Percentiles rank a stretch among this genome's conserved stretches.
Conservation (phyloP, 2,113 vertebrate genomes). For the Hippolais icterina region DNA sequence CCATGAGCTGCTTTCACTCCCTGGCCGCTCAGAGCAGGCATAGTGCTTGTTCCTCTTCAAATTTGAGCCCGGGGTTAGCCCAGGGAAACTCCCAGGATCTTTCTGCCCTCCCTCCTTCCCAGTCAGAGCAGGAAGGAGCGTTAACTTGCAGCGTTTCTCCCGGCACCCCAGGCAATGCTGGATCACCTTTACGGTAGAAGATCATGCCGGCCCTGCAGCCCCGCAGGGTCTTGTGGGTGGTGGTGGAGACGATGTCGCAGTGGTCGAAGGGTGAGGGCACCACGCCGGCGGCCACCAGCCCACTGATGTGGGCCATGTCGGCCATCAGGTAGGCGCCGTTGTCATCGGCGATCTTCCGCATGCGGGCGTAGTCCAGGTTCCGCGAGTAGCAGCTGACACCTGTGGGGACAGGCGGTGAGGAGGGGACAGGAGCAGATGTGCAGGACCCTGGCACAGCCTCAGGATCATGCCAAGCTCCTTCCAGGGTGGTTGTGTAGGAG, state of each 20-base stretch:
- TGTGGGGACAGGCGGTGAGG: not conserved
- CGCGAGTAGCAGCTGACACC: constrained; percentile 95
- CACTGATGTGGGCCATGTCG: constrained; percentile 97
- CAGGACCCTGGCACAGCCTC: not conserved
- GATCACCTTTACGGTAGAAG: constrained; percentile 91
- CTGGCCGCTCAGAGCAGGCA: not conserved
- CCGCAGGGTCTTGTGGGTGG: constrained; percentile 94
- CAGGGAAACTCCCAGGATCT: not conserved
- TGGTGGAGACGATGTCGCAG: constrained; percentile 91
- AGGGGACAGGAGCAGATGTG: not conserved
- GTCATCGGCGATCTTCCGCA: constrained; percentile 85
- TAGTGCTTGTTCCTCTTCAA: not conserved
- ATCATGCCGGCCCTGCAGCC: constrained; percentile 93
- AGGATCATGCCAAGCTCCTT: not conserved
- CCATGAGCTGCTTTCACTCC: not conserved
- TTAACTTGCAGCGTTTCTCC: not conserved
- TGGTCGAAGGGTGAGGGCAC: constrained; percentile 91
- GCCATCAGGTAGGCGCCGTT: constrained; percentile 88
- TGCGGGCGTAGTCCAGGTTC: constrained; percentile 88
- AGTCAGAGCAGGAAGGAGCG: not conserved
- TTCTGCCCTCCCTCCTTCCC: not conserved
- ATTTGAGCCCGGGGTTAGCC: not conserved
- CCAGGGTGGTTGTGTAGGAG: not conserved
- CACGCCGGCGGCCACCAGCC: constrained; percentile 87
- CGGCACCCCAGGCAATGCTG: accelerated